Evolutionary conservation across 2,888 invertebrate species (phyloP), one percentile per base, ranked within the genome.

Genomic region (Acholoe squamosa): DNA sequence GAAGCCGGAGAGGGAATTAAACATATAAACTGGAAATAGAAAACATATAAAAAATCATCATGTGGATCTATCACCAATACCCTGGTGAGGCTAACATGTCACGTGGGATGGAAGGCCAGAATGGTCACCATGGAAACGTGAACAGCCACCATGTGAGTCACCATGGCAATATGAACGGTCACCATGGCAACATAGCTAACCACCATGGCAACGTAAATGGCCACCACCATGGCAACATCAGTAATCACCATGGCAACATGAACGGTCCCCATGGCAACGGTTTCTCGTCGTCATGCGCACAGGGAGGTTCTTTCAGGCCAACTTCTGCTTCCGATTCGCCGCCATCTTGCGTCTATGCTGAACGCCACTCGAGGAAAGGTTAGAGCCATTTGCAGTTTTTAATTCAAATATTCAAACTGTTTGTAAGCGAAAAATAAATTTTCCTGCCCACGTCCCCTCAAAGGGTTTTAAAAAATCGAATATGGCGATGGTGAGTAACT

Each of bases 341-440:
- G 71, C 71, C 71, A 71, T 71, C 71, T 71, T 71, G 71, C 28
- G 71, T 71, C 1, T 71, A 71, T 28, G 71, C 71, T 28, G 71
- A 71, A 28, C 71, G 28, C n/a, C 19, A 71, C 71, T 71, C 71
- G 28, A n/a, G 71, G 71, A 71, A 71, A 71, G 71, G 71, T n/a
- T n/a, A n/a, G n/a, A n/a, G n/a, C n/a, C n/a, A n/a, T n/a, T n/a
- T n/a, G n/a, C n/a, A n/a, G n/a, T n/a, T n/a, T n/a, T n/a, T n/a
- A n/a, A n/a, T n/a, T n/a, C n/a, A n/a, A n/a, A n/a, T n/a, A n/a
- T n/a, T n/a, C n/a, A n/a, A n/a, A n/a, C n/a, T n/a, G n/a, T n/a
- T n/a, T n/a, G n/a, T n/a, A n/a, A n/a, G n/a, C n/a, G n/a, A n/a
- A n/a, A n/a, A n/a, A n/a, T n/a, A n/a, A n/a, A n/a, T n/a, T n/a